These are phyloP conservation scores for Aplodontia rufa DNA, from an alignment of 2,113 vertebrate species.

Conservation along the genomic window DNA sequence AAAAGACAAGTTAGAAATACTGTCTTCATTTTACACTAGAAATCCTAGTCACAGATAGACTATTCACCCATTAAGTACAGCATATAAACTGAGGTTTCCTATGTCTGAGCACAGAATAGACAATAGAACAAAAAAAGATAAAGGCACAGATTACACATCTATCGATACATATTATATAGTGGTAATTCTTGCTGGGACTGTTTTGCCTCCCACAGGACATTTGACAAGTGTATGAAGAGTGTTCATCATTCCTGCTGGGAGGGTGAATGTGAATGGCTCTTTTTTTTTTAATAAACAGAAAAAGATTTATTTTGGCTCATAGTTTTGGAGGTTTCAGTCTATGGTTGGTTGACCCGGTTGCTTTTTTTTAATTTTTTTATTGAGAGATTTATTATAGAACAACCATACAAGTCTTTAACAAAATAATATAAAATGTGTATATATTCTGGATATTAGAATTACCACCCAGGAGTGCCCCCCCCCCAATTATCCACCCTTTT, in stretches of 20 bases:
- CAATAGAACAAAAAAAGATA: background rate
- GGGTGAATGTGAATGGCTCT: background rate
- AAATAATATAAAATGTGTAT: no score
- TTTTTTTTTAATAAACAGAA: no score
- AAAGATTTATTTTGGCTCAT: no score
- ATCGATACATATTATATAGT: background rate
- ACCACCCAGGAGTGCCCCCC: no score
- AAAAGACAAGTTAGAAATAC: background rate
- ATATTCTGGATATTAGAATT: no score
- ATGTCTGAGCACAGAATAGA: background rate
- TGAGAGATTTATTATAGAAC: no score
- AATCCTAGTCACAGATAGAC: background rate
- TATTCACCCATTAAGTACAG: background rate
- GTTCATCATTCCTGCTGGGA: background rate
- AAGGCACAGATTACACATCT: background rate
- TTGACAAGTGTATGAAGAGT: background rate
- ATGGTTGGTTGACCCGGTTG: no score
- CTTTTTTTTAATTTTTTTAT: no score
- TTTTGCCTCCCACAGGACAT: background rate
- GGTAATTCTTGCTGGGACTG: background rate
- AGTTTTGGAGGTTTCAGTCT: no score
- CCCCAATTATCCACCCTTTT: no score
- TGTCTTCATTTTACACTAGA: background rate
- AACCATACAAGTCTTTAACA: no score
- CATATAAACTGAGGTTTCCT: background rate